phyloP scores from a whole-genome alignment of 2,888 invertebrate genomes.

The Trichogramma evanescens region DNA sequence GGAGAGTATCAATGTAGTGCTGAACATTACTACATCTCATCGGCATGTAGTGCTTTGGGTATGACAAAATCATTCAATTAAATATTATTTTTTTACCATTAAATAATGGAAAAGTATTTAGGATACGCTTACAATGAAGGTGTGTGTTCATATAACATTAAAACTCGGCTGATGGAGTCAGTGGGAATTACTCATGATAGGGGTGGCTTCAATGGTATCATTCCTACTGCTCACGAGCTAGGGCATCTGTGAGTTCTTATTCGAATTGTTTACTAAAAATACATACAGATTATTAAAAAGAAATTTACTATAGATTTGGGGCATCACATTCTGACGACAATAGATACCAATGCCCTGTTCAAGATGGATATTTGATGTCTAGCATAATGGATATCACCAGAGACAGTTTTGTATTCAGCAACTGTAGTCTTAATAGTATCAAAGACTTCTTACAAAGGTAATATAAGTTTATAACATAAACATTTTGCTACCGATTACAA shows the following conservation, averaged over 20 bases:
- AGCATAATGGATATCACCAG: neutral
- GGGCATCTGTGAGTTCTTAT: constrained; percentile 14
- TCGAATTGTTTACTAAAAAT: too few relatives aligned
- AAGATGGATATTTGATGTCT: constrained; percentile 17
- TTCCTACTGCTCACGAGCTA: constrained; percentile 14
- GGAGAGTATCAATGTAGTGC: too few relatives aligned
- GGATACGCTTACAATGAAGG: constrained; percentile 11
- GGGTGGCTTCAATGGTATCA: constrained; percentile 7
- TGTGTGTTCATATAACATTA: constrained; percentile 1
- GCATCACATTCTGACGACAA: constrained; percentile 2
- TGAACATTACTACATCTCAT: too few relatives aligned
- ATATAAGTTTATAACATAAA: neutral
- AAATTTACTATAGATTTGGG: constrained; percentile 6
- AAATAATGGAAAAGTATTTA: neutral
- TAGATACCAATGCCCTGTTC: neutral
- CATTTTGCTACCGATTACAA: too few relatives aligned
- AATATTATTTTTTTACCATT: too few relatives aligned
- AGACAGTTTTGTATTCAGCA: constrained; percentile 9
- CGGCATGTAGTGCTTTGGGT: too few relatives aligned
- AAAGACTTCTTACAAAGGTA: constrained; percentile 6
- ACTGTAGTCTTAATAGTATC: constrained; percentile 12
- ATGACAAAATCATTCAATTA: too few relatives aligned
- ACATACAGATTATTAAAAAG: too few relatives aligned
- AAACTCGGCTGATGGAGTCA: neutral
- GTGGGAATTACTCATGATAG: constrained; percentile 9